Evolutionary conservation across 2,113 vertebrate species (phyloP).

Genomic region (Hymenochirus boettgeri): DNA sequence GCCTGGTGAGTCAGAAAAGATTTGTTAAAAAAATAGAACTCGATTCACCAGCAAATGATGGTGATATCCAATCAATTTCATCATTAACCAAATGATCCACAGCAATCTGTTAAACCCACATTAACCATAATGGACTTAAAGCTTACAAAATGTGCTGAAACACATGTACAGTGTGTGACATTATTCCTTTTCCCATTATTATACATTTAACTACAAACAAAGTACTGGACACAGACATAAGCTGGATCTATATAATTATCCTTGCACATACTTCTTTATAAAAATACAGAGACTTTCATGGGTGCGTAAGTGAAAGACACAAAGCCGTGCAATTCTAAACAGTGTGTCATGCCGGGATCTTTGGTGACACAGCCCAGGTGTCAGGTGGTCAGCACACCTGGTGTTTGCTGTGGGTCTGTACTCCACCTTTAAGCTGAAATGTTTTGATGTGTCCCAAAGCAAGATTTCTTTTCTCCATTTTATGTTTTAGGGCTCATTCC

Average conservation of each 20-base stretch:
- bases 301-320: background rate
- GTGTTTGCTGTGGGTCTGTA: conserved; percentile 15
- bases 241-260: background rate
- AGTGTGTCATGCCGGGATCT: background rate
- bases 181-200: too few relatives aligned
- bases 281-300: conserved; percentile 8
- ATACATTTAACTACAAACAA: too few relatives aligned
- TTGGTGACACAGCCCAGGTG: conserved; percentile 20
- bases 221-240: background rate
- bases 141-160: too few relatives aligned
- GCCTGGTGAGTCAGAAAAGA: too few relatives aligned
- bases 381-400: conserved; percentile 39
- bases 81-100: too few relatives aligned
- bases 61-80: too few relatives aligned
- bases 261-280: background rate
- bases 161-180: too few relatives aligned
- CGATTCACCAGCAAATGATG: too few relatives aligned
- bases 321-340: background rate
- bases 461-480: background rate
- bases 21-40: too few relatives aligned
- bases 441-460: conserved; percentile 20
- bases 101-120: too few relatives aligned
- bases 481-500: too few relatives aligned
- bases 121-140: too few relatives aligned
- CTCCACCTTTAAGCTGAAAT: conserved; percentile 18